A percentile compares a stretch with the other conserved stretches of the same genome.
Conservation (phyloP, 2,888 invertebrate genomes). For the Vandiemenella viatica region DNA sequence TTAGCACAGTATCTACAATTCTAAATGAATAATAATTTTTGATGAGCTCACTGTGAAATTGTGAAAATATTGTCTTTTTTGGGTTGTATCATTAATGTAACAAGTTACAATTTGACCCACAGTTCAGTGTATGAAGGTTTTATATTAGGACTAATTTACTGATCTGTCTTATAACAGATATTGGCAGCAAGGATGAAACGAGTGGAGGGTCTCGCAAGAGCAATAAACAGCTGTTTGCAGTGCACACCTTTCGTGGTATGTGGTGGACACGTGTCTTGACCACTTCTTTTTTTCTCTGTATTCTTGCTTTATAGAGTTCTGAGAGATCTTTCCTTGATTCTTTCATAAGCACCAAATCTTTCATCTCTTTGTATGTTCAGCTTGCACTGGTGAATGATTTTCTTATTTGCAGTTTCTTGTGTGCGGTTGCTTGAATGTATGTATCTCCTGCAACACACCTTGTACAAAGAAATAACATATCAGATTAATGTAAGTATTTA, state of each 20-base stretch:
- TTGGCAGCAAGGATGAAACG: conserved; percentile 3
- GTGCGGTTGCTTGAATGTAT: conserved; percentile 83
- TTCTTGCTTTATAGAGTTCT: conserved; percentile 25
- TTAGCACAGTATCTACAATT: no score
- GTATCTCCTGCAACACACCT: conserved; percentile 25
- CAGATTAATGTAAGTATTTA: background rate
- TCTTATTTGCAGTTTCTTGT: conserved; percentile 89
- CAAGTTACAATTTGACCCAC: no score
- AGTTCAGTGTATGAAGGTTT: no score
- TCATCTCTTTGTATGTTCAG: background rate
- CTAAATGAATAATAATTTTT: no score
- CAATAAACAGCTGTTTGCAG: conserved; percentile 13
- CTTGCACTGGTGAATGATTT: background rate
- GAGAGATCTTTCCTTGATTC: background rate
- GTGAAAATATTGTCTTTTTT: no score
- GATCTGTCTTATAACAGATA: conserved; percentile 4
- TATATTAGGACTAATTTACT: no score
- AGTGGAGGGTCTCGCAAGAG: conserved; percentile 3
- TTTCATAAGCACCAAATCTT: background rate
- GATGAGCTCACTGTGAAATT: no score
- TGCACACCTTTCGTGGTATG: conserved; percentile 22
- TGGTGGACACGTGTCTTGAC: conserved; percentile 7
- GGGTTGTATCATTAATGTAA: no score
- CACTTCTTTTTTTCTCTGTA: conserved; percentile 11
- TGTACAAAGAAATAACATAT: background rate